A percentile compares a stretch with the other conserved stretches of the same genome.
Conservation (phyloP, 1,140 invertebrate species). For the Halictus rubicundus region DNA sequence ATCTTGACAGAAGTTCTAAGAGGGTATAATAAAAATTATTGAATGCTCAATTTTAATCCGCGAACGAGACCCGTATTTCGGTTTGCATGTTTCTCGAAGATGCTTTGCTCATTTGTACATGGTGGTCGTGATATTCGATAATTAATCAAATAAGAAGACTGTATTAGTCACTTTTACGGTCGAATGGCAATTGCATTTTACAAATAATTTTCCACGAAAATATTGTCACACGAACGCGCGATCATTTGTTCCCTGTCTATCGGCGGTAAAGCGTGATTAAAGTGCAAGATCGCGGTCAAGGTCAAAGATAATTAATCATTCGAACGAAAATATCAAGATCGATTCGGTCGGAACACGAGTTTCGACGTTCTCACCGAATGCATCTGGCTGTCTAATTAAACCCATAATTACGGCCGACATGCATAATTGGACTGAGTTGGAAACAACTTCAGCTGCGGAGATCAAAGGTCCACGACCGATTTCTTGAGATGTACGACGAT, state of each 20-base stretch:
- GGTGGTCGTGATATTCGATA: too few relatives aligned
- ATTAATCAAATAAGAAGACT: too few relatives aligned
- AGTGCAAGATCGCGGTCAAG: conserved; percentile 18
- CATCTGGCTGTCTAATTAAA: conserved; percentile 47
- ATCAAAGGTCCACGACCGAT: conserved; percentile 52
- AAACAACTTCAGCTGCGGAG: conserved; percentile 29
- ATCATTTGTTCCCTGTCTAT: not conserved
- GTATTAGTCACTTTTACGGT: too few relatives aligned
- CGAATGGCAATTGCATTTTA: too few relatives aligned
- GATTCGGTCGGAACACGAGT: not conserved
- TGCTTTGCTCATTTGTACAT: too few relatives aligned
- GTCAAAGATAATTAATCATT: conserved; percentile 39
- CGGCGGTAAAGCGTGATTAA: not conserved
- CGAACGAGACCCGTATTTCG: too few relatives aligned
- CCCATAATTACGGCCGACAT: conserved; percentile 45
- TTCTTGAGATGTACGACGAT: conserved; percentile 37
- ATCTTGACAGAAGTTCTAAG: not conserved
- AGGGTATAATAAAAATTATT: not conserved
- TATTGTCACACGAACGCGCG: not conserved
- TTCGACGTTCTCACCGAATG: conserved; percentile 32
- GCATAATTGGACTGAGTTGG: conserved; percentile 41
- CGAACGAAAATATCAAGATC: conserved; percentile 18
- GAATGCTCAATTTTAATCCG: too few relatives aligned
- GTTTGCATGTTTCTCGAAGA: too few relatives aligned
- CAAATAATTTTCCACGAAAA: not conserved